phyloP scores from a whole-genome alignment of 2,113 vertebrate species.

The Piprites chloris region DNA sequence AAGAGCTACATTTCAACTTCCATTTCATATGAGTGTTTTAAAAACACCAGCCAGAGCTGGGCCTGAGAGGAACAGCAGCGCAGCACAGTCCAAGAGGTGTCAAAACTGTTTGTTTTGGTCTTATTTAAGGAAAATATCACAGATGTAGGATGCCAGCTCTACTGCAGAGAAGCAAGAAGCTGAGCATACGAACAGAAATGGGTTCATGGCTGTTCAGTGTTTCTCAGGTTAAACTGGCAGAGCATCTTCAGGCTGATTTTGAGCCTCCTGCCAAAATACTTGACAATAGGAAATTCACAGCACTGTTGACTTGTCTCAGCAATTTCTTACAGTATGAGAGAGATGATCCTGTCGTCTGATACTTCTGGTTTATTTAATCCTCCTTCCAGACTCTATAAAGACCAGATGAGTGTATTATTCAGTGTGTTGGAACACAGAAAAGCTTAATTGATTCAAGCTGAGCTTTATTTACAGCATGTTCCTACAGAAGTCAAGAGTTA shows the following conservation, averaged over 20 bases:
- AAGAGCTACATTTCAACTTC: slow-evolving; percentile 38
- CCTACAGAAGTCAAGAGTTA: background rate
- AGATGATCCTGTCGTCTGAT: background rate
- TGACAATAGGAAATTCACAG: background rate
- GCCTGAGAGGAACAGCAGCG: background rate
- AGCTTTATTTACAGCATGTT: background rate
- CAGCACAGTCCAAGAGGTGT: background rate
- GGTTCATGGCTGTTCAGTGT: background rate
- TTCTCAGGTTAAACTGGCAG: background rate
- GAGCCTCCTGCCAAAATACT: background rate
- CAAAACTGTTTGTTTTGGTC: background rate
- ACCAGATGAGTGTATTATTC: background rate
- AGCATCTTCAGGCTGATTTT: background rate
- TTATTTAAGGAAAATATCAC: background rate
- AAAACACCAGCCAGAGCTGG: background rate
- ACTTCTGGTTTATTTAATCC: background rate
- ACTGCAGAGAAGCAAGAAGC: background rate
- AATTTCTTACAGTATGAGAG: background rate
- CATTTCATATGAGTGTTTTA: slow-evolving; percentile 33
- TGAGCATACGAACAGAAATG: background rate
- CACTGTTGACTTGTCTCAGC: background rate
- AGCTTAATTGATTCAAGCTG: fast-evolving
- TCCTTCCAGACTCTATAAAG: background rate
- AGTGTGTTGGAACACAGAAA: background rate
- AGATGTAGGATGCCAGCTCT: background rate